Percentiles rank a stretch among this genome's conserved stretches.
phyloP scores from a whole-genome alignment of 2,888 invertebrate genomes.

The Pilophorus perplexus region DNA sequence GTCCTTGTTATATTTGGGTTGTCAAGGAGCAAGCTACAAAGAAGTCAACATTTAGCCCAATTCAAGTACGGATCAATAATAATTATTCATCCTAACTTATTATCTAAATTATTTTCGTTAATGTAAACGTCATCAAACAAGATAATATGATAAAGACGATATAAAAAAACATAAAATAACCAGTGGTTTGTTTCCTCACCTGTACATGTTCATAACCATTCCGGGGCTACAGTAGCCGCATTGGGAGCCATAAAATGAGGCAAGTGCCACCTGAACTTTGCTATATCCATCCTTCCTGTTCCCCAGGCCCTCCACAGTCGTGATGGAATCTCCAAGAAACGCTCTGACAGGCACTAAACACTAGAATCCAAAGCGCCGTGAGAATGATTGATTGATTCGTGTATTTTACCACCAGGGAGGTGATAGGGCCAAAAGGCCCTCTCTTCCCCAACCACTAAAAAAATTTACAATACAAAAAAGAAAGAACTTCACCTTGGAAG shows the following conservation, averaged over 20 bases:
- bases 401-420: neutral
- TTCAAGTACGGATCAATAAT: no score
- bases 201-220: slow-evolving; percentile 74
- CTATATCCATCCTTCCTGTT: slow-evolving; percentile 65
- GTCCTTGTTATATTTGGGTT: slow-evolving; percentile 48
- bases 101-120: no score
- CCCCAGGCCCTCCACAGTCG: slow-evolving; percentile 73
- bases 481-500: no score
- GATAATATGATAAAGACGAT: no score
- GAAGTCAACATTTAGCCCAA: no score
- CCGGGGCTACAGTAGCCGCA: slow-evolving; percentile 77
- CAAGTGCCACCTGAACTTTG: slow-evolving; percentile 63
- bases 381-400: neutral
- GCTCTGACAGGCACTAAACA: slow-evolving; percentile 61
- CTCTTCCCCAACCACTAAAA: no score
- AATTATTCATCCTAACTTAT: no score
- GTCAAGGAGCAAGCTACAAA: slow-evolving; percentile 10
- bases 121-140: no score
- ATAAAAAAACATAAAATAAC: no score
- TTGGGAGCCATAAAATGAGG: slow-evolving; percentile 67
- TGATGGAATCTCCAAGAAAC: slow-evolving; percentile 66
- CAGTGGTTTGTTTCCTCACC: no score
- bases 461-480: no score
- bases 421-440: no score
- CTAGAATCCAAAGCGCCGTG: neutral